Conservation (phyloP, 2,797 vertebrate genomes). For the Eulemur albifrons region DNA sequence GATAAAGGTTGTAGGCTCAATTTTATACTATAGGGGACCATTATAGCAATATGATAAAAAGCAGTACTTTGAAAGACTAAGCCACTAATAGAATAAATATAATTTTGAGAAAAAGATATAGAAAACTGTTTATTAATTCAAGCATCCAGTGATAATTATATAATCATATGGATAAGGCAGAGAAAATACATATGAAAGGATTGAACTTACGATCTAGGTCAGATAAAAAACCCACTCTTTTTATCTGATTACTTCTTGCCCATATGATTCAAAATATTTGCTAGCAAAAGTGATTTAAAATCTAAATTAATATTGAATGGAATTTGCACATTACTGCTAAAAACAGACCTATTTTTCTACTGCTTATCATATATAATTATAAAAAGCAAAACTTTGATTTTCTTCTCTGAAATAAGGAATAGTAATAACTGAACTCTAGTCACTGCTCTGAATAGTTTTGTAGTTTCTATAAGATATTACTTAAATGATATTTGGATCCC, state of each 20-base stretch:
- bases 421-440: neutral
- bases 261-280: neutral
- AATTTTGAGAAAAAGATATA: neutral
- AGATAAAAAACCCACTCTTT: neutral
- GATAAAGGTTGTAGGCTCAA: neutral
- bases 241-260: neutral
- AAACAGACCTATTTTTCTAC: neutral
- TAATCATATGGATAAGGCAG: neutral
- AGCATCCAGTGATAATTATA: neutral
- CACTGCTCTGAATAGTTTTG: neutral
- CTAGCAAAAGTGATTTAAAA: neutral
- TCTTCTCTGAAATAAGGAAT: neutral
- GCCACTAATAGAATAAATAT: neutral
- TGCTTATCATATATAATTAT: neutral
- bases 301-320: neutral
- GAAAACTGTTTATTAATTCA: slow-evolving; percentile 13
- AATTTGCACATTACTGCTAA: neutral
- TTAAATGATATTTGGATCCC: neutral
- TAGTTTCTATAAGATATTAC: neutral
- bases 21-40: neutral
- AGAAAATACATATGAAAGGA: neutral
- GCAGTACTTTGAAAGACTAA: neutral
- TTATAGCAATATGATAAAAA: neutral
- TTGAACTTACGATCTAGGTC: neutral
- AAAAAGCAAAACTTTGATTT: slow-evolving; percentile 12